These are phyloP conservation scores for Chloebia gouldiae DNA, from an alignment of 2,113 vertebrate species.

Conservation along the genomic window DNA sequence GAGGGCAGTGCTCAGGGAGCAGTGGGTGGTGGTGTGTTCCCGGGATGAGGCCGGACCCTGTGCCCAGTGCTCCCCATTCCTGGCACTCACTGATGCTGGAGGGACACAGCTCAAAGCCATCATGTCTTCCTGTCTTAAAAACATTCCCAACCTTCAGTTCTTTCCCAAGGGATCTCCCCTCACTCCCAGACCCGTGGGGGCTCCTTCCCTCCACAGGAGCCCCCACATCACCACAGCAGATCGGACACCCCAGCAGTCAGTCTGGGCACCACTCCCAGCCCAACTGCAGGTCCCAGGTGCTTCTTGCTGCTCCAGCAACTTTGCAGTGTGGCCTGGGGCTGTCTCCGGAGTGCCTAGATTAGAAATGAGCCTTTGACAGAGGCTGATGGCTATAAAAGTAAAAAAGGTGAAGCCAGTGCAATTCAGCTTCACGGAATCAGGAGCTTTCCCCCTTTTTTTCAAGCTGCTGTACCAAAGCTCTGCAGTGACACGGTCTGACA, in stretches of 20 bases:
- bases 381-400: neutral
- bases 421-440: neutral
- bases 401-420: neutral
- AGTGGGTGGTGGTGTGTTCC: rapidly evolving
- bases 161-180: neutral
- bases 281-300: neutral
- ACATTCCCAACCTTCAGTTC: neutral
- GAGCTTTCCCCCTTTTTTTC: neutral
- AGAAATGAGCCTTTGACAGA: neutral
- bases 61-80: rapidly evolving
- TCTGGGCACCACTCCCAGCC: neutral
- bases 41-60: neutral
- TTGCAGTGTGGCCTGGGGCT: neutral
- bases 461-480: neutral
- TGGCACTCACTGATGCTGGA: neutral
- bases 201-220: neutral
- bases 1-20: neutral
- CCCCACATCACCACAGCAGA: rapidly evolving
- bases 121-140: rapidly evolving
- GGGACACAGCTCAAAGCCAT: neutral
- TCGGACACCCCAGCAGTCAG: rapidly evolving
- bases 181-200: rapidly evolving
- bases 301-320: neutral
- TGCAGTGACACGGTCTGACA: neutral
- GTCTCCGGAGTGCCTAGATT: neutral